These are phyloP conservation scores for Zele albiditarsus DNA, from an alignment of 2,888 invertebrate species.

Conservation along the genomic window DNA sequence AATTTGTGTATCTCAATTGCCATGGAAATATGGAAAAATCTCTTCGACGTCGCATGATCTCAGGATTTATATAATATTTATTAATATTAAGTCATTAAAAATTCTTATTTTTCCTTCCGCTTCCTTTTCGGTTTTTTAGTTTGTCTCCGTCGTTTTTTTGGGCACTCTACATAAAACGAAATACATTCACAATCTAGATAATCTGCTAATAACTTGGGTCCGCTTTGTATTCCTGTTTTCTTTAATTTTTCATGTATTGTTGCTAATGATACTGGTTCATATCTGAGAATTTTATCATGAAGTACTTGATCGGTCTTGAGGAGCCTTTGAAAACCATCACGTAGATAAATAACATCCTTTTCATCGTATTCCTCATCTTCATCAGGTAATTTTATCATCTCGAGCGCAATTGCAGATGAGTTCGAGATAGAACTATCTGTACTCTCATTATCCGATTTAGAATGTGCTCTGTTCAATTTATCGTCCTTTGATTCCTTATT, in stretches of 20 bases:
- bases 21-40: neutral
- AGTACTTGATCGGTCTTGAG: slow-evolving; percentile 69
- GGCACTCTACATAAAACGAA: slow-evolving; percentile 51
- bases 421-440: neutral
- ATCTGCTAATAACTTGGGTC: slow-evolving; percentile 71
- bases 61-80: neutral
- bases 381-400: neutral
- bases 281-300: slow-evolving; percentile 72
- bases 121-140: slow-evolving; percentile 9
- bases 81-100: neutral
- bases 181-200: slow-evolving; percentile 74
- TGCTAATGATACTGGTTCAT: slow-evolving; percentile 74
- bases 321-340: slow-evolving; percentile 56
- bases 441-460: slow-evolving; percentile 39
- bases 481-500: neutral
- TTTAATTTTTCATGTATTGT: slow-evolving; percentile 71
- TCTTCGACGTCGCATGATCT: neutral
- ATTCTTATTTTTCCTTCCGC: neutral
- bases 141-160: slow-evolving; percentile 32
- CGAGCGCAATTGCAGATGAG: neutral
- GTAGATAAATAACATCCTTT: slow-evolving; percentile 49
- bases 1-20: neutral
- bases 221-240: slow-evolving; percentile 72
- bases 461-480: slow-evolving; percentile 38
- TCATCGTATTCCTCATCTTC: slow-evolving; percentile 25